phyloP scores from a whole-genome alignment of 2,888 invertebrate species.

The Eupelmus urozonus region DNA sequence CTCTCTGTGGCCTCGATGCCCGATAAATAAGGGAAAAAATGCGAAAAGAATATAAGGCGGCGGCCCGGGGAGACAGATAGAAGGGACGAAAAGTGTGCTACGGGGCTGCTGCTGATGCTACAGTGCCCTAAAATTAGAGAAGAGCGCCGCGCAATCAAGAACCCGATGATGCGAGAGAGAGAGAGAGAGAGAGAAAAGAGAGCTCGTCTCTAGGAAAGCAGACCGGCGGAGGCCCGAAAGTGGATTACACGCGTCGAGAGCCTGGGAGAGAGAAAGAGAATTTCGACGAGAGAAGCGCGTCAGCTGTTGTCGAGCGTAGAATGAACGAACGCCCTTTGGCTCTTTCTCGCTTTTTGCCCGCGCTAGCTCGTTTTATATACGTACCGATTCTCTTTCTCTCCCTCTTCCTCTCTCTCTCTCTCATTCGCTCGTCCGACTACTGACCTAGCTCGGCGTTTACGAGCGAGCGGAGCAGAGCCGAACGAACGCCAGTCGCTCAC shows the following conservation, averaged over 20 bases:
- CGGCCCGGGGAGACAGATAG: neutral
- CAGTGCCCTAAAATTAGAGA: conserved; percentile 5
- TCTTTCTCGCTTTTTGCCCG: conserved; percentile 1
- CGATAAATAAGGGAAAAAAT: neutral
- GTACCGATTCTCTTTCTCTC: neutral
- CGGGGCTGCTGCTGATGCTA: neutral
- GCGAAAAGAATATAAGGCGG: neutral
- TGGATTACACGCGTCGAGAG: conserved; percentile 20
- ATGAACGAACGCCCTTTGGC: conserved; percentile 5
- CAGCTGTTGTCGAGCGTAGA: conserved; percentile 21
- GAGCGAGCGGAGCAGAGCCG: conserved; percentile 15
- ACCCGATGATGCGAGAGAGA: neutral
- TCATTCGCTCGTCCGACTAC: neutral
- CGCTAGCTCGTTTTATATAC: conserved; percentile 12
- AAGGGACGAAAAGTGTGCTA: conserved; percentile 1
- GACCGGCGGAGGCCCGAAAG: conserved; percentile 17
- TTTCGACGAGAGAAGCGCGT: conserved; percentile 6
- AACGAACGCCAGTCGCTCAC: conserved; percentile 23
- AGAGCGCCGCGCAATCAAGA: conserved; percentile 5
- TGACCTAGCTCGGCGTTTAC: conserved; percentile 23
- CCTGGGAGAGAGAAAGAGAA: neutral
- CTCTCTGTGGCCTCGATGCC: neutral
- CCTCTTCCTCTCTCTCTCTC: conserved; percentile 9
- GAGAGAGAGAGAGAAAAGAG: too few species aligned
- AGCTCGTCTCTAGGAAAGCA: conserved; percentile 13